Conservation (phyloP, 2,113 vertebrate species). For the Rutilus rutilus region DNA sequence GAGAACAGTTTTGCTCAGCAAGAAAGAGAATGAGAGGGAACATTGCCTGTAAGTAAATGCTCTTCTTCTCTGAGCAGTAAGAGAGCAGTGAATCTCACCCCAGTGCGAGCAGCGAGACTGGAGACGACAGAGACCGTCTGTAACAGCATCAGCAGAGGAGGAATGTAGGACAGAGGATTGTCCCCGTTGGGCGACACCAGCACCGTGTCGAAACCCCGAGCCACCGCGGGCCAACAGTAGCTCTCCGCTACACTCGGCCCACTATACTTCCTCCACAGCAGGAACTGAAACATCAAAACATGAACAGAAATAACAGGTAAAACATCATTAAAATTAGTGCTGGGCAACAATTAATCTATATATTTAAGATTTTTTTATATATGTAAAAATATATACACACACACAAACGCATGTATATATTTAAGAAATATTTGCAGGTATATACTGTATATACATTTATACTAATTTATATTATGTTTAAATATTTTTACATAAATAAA, state of each 20-base stretch:
- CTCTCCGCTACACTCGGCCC: slow-evolving; percentile 74
- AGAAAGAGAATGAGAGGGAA: no score
- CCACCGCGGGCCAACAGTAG: slow-evolving; percentile 87
- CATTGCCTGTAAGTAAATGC: no score
- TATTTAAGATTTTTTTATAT: no score
- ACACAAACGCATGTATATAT: no score
- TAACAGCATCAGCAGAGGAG: slow-evolving; percentile 83
- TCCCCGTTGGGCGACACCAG: slow-evolving; percentile 77
- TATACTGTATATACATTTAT: no score
- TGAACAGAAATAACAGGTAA: neutral
- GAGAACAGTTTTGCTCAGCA: no score
- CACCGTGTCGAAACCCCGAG: slow-evolving; percentile 81
- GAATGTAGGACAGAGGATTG: slow-evolving; percentile 83
- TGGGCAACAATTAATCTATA: no score
- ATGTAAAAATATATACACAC: no score
- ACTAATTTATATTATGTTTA: no score
- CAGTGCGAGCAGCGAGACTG: slow-evolving; percentile 64
- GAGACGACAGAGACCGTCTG: slow-evolving; percentile 67
- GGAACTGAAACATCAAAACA: slow-evolving; percentile 68
- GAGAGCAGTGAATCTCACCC: slow-evolving; percentile 86
- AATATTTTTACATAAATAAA: no score
- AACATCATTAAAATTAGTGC: neutral
- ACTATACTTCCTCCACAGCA: slow-evolving; percentile 67
- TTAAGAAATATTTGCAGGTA: no score
- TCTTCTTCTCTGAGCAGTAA: no score